Percentiles rank a stretch among this genome's conserved stretches.
Conservation (phyloP, 2,113 vertebrate genomes). For the Chaetops frenatus region DNA sequence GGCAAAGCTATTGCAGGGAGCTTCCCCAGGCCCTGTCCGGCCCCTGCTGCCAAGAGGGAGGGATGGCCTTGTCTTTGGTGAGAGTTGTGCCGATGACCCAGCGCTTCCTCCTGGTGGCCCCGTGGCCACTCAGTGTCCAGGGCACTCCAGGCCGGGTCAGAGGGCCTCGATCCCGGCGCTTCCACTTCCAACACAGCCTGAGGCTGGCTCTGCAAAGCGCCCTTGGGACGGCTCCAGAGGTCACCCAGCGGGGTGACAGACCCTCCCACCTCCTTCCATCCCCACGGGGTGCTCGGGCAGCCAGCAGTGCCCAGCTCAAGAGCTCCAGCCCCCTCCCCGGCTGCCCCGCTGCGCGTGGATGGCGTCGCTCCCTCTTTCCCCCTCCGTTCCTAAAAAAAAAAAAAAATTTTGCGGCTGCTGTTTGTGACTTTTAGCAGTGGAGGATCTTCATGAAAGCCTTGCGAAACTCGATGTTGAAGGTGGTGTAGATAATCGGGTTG, state of each 20-base stretch:
- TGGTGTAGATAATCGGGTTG: slow-evolving; percentile 98
- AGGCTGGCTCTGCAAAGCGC: slow-evolving; percentile 14
- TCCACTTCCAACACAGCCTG: neutral
- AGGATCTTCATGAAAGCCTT: slow-evolving; percentile 98
- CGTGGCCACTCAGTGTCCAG: neutral
- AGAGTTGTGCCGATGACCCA: neutral
- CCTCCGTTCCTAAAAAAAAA: neutral
- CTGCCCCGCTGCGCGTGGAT: neutral
- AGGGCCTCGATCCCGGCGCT: neutral
- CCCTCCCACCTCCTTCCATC: neutral
- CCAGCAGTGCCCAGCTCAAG: neutral
- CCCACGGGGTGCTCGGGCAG: neutral
- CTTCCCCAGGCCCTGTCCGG: neutral
- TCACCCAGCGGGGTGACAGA: neutral
- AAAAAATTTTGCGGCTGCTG: neutral
- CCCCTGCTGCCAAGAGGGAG: slow-evolving; percentile 20
- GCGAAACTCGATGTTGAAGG: slow-evolving; percentile 96
- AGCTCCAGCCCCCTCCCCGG: neutral
- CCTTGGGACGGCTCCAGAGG: neutral
- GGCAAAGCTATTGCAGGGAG: slow-evolving; percentile 25
- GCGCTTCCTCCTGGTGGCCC: neutral
- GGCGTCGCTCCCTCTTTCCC: neutral
- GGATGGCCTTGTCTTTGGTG: slow-evolving; percentile 65
- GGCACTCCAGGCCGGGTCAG: neutral
- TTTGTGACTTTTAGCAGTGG: slow-evolving; percentile 80